Evolutionary conservation across 1,140 invertebrate species (phyloP).

Genomic region (Oryzaephilus surinamensis): DNA sequence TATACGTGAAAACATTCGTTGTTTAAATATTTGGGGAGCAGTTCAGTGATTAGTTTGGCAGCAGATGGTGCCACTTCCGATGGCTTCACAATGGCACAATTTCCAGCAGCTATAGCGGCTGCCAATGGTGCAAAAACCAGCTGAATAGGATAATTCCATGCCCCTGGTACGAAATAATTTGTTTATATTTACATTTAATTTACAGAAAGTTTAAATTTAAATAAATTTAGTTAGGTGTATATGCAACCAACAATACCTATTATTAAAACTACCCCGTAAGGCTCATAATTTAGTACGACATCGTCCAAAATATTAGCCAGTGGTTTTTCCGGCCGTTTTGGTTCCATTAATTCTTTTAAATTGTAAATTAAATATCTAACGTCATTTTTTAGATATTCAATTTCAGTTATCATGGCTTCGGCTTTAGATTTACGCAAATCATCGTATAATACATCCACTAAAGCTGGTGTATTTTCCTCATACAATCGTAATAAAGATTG

Average conservation of each 20-base stretch:
- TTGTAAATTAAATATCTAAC: constrained; percentile 48
- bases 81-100: constrained; percentile 88
- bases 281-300: constrained; percentile 33
- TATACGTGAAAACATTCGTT: constrained; percentile 41
- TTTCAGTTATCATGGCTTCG: constrained; percentile 55
- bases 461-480: constrained; percentile 62
- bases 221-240: too few relatives aligned
- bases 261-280: constrained; percentile 75
- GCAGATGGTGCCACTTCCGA: constrained; percentile 73
- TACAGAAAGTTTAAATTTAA: too few relatives aligned
- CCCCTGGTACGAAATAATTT: too few relatives aligned
- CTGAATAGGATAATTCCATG: constrained; percentile 97
- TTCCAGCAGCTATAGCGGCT: constrained; percentile 55
- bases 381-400: constrained; percentile 57
- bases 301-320: constrained; percentile 12
- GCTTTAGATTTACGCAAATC: constrained; percentile 71
- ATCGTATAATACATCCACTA: constrained; percentile 60
- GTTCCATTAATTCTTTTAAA: constrained; percentile 54
- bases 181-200: too few relatives aligned
- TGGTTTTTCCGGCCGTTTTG: constrained; percentile 32
- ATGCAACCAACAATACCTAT: too few relatives aligned
- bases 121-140: constrained; percentile 80
- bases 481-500: constrained; percentile 61
- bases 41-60: constrained; percentile 59
- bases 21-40: constrained; percentile 87